phyloP scores from a whole-genome alignment of 1,140 invertebrate genomes.

The Arion vulgaris region DNA sequence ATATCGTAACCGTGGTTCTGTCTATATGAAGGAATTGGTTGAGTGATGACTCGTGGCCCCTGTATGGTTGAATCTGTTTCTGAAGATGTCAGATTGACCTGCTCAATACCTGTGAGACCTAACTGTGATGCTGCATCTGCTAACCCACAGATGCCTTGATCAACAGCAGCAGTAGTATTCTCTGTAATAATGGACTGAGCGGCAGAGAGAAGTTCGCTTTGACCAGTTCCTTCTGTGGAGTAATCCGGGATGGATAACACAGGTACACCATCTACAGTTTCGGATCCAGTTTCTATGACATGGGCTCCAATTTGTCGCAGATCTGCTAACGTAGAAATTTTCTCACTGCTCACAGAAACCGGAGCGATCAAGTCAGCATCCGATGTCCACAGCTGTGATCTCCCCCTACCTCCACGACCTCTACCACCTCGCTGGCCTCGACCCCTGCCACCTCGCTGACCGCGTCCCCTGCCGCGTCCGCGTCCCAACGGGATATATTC shows the following conservation, averaged over 20 bases:
- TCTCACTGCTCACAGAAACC: background rate
- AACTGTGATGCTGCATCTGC: background rate
- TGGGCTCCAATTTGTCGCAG: slow-evolving; percentile 31
- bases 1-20: slow-evolving; percentile 38
- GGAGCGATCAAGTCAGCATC: background rate
- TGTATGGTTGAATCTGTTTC: background rate
- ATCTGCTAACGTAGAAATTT: slow-evolving; percentile 19
- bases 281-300: slow-evolving; percentile 18
- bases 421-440: background rate
- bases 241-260: slow-evolving; percentile 36
- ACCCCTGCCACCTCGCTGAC: background rate
- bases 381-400: slow-evolving; percentile 9
- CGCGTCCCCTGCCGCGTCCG: slow-evolving; percentile 11
- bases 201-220: background rate
- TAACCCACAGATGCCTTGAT: background rate
- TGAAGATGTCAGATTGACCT: background rate
- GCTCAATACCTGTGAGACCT: background rate
- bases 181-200: background rate
- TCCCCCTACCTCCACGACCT: background rate
- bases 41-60: slow-evolving; percentile 31
- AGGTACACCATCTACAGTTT: slow-evolving; percentile 33
- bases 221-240: slow-evolving; percentile 7
- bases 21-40: slow-evolving; percentile 33
- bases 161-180: background rate
- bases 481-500: slow-evolving; percentile 32